Percentiles rank a stretch among this genome's conserved stretches.
These are phyloP conservation scores for Ateles fusciceps DNA, from an alignment of 2,797 vertebrate species.

Conservation along the genomic window DNA sequence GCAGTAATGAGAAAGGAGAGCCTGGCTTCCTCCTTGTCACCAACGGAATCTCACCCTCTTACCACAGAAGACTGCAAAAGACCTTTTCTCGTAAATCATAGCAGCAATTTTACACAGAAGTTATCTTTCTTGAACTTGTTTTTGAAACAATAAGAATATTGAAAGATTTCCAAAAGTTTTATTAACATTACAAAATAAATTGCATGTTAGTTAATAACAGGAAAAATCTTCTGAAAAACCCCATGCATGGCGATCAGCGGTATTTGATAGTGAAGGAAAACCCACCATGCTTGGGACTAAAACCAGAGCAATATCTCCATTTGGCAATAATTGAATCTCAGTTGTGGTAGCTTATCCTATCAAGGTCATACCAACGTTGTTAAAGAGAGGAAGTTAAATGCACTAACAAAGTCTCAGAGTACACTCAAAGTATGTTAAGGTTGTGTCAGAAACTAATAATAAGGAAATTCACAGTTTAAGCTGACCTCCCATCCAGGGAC, in stretches of 20 bases:
- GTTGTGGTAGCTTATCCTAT: constrained; percentile 72
- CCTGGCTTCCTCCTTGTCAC: background rate
- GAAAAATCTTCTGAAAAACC: background rate
- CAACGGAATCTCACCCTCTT: background rate
- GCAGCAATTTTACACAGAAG: background rate
- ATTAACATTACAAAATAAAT: constrained; percentile 18
- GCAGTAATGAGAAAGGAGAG: background rate
- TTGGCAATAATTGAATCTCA: constrained; percentile 66
- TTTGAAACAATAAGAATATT: constrained; percentile 34
- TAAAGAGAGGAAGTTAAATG: constrained; percentile 84
- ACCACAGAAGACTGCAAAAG: background rate
- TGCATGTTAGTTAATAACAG: background rate
- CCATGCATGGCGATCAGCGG: background rate
- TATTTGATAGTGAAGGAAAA: background rate
- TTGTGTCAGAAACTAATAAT: constrained; percentile 81
- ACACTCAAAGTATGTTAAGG: constrained; percentile 64
- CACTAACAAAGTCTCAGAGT: constrained; percentile 69
- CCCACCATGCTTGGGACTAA: background rate
- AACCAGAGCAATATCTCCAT: background rate
- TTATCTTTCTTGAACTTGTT: background rate
- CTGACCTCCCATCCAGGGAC: constrained; percentile 58
- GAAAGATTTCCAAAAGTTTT: constrained; percentile 9
- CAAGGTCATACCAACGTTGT: constrained; percentile 68
- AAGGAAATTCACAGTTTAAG: constrained; percentile 80
- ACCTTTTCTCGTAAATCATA: background rate